phyloP scores from a whole-genome alignment of 2,113 vertebrate species.

The Climacteris rufus region DNA sequence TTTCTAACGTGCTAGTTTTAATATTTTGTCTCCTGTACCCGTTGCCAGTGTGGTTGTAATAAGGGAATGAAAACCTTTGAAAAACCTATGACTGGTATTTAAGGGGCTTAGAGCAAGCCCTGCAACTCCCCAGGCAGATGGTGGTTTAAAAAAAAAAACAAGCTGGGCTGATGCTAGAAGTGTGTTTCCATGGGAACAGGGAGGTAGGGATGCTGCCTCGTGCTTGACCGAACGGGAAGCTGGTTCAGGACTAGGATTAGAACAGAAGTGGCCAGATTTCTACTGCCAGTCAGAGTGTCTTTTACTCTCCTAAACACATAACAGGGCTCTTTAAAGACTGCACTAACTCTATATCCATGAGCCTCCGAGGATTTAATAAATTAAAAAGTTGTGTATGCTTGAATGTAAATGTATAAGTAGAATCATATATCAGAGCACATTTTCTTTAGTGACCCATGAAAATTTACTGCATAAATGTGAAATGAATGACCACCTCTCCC shows the following conservation, averaged over 20 bases:
- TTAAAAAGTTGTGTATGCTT: background rate
- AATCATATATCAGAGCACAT: background rate
- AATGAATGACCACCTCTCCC: background rate
- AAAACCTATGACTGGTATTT: background rate
- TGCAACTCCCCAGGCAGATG: slow-evolving; percentile 68
- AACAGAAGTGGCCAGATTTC: background rate
- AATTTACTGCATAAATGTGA: background rate
- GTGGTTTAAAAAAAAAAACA: slow-evolving; percentile 34
- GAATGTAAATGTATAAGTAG: background rate
- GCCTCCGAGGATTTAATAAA: background rate
- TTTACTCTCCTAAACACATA: background rate
- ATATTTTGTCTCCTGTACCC: background rate
- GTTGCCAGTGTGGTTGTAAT: background rate
- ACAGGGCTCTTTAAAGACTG: background rate
- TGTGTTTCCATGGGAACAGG: slow-evolving; percentile 74
- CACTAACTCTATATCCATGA: background rate
- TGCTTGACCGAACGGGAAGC: slow-evolving; percentile 58
- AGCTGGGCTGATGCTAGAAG: slow-evolving; percentile 65
- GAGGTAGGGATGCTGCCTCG: slow-evolving; percentile 61
- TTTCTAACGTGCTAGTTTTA: background rate
- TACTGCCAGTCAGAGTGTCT: background rate
- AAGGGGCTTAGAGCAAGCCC: slow-evolving; percentile 24
- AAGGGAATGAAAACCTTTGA: background rate
- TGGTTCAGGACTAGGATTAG: slow-evolving; percentile 44
- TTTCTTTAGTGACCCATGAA: background rate